A percentile compares a stretch with the other conserved stretches of the same genome.
These are phyloP conservation scores for Dicaeum eximium DNA, from an alignment of 2,113 vertebrate species.

Conservation along the genomic window DNA sequence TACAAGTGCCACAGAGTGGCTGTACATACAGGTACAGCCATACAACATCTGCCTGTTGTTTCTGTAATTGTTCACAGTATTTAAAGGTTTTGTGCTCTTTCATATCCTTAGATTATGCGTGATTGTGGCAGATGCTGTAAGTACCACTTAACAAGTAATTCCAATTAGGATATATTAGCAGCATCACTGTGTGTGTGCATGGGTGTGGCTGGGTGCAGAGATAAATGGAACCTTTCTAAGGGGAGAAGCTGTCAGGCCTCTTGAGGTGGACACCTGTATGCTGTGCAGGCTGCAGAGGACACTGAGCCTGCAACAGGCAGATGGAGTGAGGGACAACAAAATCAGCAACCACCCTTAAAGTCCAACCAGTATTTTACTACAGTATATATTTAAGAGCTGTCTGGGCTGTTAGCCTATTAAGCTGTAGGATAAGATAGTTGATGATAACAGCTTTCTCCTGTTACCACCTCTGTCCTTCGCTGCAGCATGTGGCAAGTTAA, in stretches of 20 bases:
- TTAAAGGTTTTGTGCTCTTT: not conserved
- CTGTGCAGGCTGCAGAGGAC: not conserved
- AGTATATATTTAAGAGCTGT: constrained; percentile 2
- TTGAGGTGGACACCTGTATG: not conserved
- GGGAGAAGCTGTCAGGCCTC: not conserved
- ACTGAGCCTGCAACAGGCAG: not conserved
- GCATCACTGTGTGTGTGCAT: rapidly evolving
- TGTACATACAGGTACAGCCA: rapidly evolving
- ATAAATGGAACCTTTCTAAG: not conserved
- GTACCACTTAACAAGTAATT: not conserved
- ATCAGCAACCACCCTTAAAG: not conserved
- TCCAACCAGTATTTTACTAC: constrained; percentile 19
- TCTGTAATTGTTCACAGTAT: not conserved
- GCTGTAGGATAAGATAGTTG: constrained; percentile 44
- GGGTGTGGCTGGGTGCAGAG: not conserved
- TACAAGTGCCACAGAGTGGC: not conserved
- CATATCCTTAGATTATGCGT: not conserved
- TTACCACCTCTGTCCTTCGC: constrained; percentile 26
- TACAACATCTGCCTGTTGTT: not conserved
- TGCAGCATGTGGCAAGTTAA: constrained; percentile 3
- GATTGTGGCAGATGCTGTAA: not conserved
- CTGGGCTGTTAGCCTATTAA: constrained; percentile 32
- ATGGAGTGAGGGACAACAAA: constrained; percentile 8
- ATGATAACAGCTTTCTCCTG: constrained; percentile 42
- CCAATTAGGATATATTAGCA: not conserved